Evolutionary conservation across 2,888 invertebrate species (phyloP), one percentile per base, ranked within the genome.

Genomic region (Geophilus truncorum): DNA sequence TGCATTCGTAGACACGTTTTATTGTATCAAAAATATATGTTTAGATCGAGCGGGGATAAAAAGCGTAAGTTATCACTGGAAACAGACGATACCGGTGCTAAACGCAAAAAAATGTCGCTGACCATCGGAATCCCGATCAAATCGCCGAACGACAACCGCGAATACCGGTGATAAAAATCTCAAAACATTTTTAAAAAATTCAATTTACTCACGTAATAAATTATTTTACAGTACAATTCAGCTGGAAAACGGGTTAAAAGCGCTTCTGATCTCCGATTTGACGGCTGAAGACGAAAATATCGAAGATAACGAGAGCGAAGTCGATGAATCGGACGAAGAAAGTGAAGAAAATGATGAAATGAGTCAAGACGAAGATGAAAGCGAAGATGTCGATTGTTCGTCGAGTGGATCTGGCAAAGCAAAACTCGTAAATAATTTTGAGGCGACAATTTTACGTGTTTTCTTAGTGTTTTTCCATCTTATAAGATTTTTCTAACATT

Each of bases 161-260:
- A 82, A 9, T 81, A 82, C 75, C 28, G 81, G 82, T 82, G 30
- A 32, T 12, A 9, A 7, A 15, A 3, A 28, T 1, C 70, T 9
- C 1, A 62, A 62, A 62, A n/a, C 12, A 32, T 23, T 75, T 15
- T 75, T 0, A 32, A 32, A 34, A 21, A 76, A 25, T 30, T 75
- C 4, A 34, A 12, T 9, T 23, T 80, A 9, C 76, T 15, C 2
- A 15, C n/a, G 76, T 45, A 57, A 15, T 70, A 32, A 34, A 15
- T 75, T 75, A 2, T 18, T 3, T 78, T 78, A 10, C 40, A 82
- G 82, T n/a, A 57, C 57, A 9, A 81, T 82, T 45, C 51, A 45
- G 21, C 77, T 82, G 45, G 23, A 36, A 77, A 82, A 82, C 57
- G 82, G 82, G 6, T 45, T 82, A 10, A 82, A 51, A n/a, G 82